Conservation (phyloP, 2,797 vertebrate species). For the Aeoliscus strigatus region DNA sequence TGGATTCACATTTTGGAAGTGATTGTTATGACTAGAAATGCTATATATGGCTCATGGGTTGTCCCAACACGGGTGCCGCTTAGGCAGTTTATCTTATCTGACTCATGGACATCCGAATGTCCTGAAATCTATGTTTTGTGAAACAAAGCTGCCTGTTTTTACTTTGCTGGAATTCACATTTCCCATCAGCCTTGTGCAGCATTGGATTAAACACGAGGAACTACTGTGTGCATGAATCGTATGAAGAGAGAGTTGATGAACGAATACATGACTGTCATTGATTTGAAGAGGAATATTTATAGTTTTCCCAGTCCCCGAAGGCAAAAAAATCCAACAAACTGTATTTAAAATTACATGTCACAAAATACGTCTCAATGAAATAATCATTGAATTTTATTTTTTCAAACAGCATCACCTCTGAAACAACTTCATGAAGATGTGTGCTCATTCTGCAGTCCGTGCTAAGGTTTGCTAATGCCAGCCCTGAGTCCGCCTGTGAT, state of each 20-base stretch:
- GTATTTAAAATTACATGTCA: constrained; percentile 28
- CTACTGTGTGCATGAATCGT: constrained; percentile 2
- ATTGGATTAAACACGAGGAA: constrained; percentile 1
- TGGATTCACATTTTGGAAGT: too few relatives aligned
- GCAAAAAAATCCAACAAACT: constrained; percentile 3
- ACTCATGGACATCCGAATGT: background rate
- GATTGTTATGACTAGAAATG: too few relatives aligned
- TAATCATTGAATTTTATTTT: constrained; percentile 39
- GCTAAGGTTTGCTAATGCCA: constrained; percentile 53
- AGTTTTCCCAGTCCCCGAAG: background rate
- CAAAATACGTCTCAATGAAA: constrained; percentile 29
- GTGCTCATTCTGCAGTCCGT: constrained; percentile 55
- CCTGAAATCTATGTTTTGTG: background rate
- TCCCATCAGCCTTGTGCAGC: background rate
- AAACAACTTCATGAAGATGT: constrained; percentile 58
- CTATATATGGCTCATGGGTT: too few relatives aligned
- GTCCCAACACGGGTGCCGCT: too few relatives aligned
- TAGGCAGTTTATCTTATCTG: too few relatives aligned
- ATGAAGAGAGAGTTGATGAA: constrained; percentile 3
- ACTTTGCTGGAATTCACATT: constrained; percentile 1
- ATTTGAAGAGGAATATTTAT: constrained; percentile 9
- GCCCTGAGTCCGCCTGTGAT: constrained; percentile 46
- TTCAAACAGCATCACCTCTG: constrained; percentile 39
- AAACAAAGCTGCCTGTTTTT: constrained; percentile 2
- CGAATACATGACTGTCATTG: constrained; percentile 1